Evolutionary conservation across 2,113 vertebrate species (phyloP).

Genomic region (Penelope pileata): DNA sequence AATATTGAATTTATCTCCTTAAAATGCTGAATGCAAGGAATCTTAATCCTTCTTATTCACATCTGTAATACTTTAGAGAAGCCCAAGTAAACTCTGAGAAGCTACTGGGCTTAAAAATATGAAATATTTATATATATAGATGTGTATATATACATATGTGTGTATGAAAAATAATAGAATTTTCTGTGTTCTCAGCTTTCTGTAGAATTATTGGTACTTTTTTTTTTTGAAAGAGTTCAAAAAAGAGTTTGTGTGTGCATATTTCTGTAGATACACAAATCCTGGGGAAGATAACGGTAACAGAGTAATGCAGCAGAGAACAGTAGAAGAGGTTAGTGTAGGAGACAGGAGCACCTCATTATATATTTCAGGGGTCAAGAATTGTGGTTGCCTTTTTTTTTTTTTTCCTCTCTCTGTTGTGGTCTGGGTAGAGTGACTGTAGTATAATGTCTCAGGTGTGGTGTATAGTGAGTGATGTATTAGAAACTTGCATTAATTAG

Average conservation of each 20-base stretch:
- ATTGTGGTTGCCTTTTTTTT: not conserved
- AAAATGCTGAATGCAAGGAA: not conserved
- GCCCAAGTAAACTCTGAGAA: not conserved
- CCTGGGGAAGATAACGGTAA: not conserved
- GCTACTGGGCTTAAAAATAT: not conserved
- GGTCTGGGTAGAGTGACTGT: not conserved
- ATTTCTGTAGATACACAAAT: not conserved
- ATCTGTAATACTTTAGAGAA: not conserved
- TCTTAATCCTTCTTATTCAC: not conserved
- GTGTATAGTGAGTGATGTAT: not conserved
- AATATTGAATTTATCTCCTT: not conserved
- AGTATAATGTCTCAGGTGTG: not conserved
- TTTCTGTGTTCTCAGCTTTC: not conserved
- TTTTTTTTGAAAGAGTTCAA: not conserved
- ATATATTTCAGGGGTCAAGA: not conserved
- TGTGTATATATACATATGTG: accelerated
- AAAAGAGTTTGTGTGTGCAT: accelerated
- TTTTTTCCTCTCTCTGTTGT: too few relatives aligned
- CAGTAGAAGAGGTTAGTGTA: not conserved
- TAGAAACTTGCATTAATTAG: not conserved
- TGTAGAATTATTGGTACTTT: not conserved
- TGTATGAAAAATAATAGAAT: not conserved
- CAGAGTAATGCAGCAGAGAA: not conserved
- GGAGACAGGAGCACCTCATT: not conserved
- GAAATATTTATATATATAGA: not conserved